phyloP scores from a whole-genome alignment of 2,113 vertebrate genomes.

The Phainopepla nitens region DNA sequence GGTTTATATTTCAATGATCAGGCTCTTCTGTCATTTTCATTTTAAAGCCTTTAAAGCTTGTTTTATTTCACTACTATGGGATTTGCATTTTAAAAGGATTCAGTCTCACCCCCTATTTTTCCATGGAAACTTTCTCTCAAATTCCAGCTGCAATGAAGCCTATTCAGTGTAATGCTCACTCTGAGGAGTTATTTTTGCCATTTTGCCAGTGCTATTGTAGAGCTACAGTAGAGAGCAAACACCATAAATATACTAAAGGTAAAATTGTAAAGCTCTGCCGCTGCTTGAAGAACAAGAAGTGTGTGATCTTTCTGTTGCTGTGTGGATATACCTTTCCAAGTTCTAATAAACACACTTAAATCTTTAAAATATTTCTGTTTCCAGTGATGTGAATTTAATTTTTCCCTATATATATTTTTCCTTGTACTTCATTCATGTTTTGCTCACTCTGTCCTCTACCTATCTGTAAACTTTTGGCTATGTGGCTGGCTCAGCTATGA shows the following conservation, averaged over 20 bases:
- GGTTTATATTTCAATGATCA: background rate
- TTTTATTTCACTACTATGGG: background rate
- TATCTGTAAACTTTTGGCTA: background rate
- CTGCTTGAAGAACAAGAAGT: background rate
- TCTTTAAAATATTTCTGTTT: slow-evolving; percentile 36
- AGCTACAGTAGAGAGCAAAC: background rate
- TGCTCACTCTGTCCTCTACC: slow-evolving; percentile 17
- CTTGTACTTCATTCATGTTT: background rate
- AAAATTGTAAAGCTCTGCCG: background rate
- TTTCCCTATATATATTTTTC: background rate
- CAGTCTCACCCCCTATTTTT: background rate
- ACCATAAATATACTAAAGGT: background rate
- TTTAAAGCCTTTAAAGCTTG: background rate
- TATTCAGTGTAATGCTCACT: background rate
- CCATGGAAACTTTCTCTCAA: background rate
- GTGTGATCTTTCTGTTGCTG: background rate
- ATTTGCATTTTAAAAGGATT: background rate
- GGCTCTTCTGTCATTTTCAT: background rate
- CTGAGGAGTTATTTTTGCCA: background rate
- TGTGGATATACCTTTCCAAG: background rate
- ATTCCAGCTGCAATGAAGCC: background rate
- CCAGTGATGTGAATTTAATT: slow-evolving; percentile 36
- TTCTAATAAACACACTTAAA: background rate
- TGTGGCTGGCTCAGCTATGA: background rate
- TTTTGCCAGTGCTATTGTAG: background rate